A percentile compares a stretch with the other conserved stretches of the same genome.
phyloP scores from a whole-genome alignment of 2,888 invertebrate genomes.

The Erebia aethiops region DNA sequence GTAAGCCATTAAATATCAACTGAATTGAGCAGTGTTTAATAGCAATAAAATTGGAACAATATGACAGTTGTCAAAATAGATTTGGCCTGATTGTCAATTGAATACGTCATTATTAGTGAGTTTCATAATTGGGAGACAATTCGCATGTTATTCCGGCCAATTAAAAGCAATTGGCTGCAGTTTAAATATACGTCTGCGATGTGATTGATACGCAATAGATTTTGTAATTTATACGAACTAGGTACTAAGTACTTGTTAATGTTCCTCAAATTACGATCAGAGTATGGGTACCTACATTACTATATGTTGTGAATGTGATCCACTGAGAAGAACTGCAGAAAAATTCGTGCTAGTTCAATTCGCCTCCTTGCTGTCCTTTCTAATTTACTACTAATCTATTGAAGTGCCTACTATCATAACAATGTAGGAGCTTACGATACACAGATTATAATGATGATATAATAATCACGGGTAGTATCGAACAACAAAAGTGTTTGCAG shows the following conservation, averaged over 20 bases:
- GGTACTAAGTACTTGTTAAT: background rate
- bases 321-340: too few relatives aligned
- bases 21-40: conserved; percentile 22
- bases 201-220: conserved; percentile 25
- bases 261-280: conserved; percentile 4
- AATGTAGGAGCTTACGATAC: too few relatives aligned
- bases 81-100: conserved; percentile 48
- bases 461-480: too few relatives aligned
- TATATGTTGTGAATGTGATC: too few relatives aligned
- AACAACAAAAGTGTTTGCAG: too few relatives aligned
- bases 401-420: too few relatives aligned
- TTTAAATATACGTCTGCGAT: conserved; percentile 33
- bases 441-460: too few relatives aligned
- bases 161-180: conserved; percentile 44
- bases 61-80: conserved; percentile 41
- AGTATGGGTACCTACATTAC: too few relatives aligned
- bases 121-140: conserved; percentile 48
- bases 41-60: conserved; percentile 28
- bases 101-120: conserved; percentile 46
- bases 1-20: background rate
- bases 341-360: too few relatives aligned
- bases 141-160: conserved; percentile 46
- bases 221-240: conserved; percentile 16
- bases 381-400: too few relatives aligned
- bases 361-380: too few relatives aligned